These are phyloP conservation scores for Sebastes schlegelii DNA, from an alignment of 2,113 vertebrate genomes.

Conservation along the genomic window DNA sequence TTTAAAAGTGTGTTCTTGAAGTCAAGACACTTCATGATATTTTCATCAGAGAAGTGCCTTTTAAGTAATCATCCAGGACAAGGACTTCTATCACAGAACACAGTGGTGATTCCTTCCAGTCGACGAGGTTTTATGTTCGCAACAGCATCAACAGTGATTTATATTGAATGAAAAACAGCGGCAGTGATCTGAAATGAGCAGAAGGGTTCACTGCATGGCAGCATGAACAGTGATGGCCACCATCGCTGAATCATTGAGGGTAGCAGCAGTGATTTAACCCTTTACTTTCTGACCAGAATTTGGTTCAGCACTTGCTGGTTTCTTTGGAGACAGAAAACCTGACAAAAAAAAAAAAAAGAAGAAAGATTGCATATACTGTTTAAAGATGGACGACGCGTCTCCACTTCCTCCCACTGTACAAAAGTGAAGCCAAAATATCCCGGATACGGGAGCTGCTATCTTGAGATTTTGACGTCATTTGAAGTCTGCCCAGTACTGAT, in stretches of 20 bases:
- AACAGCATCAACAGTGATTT: not conserved
- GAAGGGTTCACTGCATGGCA: not conserved
- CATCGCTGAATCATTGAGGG: not conserved
- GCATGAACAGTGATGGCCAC: conserved; percentile 1
- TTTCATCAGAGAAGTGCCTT: conserved; percentile 27
- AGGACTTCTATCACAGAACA: conserved; percentile 9
- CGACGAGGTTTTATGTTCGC: not conserved
- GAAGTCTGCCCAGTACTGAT: too few species aligned
- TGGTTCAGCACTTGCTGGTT: not conserved
- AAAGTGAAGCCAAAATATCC: too few species aligned
- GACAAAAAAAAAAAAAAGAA: too few species aligned
- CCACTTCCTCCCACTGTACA: too few species aligned
- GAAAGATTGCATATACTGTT: too few species aligned
- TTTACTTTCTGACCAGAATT: not conserved
- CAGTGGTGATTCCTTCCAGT: conserved; percentile 3
- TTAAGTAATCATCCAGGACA: conserved; percentile 28
- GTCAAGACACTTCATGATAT: conserved; percentile 30
- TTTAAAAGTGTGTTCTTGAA: conserved; percentile 34
- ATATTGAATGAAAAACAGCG: not conserved
- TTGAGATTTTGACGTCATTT: too few species aligned
- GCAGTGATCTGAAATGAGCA: not conserved
- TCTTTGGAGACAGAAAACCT: not conserved
- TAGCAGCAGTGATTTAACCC: not conserved
- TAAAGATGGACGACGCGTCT: too few species aligned
- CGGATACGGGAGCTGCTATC: too few species aligned